Base-by-base conservation (phyloP, 2,113 vertebrate genomes). In the Hiodon tergisus region DNA sequence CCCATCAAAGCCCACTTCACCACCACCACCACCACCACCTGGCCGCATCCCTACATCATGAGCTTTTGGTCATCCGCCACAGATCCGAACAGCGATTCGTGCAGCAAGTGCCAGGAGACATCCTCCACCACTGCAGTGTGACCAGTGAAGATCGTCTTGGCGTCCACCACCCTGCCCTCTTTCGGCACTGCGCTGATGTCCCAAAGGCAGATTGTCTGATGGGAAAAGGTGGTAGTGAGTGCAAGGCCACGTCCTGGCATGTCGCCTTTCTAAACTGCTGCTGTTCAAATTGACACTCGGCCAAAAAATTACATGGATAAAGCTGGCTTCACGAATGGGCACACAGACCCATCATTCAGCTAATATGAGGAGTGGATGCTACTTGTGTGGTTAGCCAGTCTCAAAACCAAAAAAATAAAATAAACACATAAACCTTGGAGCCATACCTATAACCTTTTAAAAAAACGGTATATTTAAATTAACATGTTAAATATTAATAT, bases 91-190 rank as follows among this genome's bases (percentile, higher is more conserved):
- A 98, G 93, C 2, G 95, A 98, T 76, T 98, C 95, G 0, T 98
- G 97, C 8, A 98, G 92, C 76, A 97, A 85, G 81, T 98, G 97
- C 97, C 96, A 98, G 60, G 95, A 97, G 0, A 98, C 95, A 48
- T 98, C 97, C 79, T 98, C 97, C 70, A 98, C 95, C 50, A 98
- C 96, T 2, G 97, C 96, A 8, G 97, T 97, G 72, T 98, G 97
- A 6, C 96, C 97, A 2, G 96, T 98, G 83, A 98, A 98, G 31
- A 31, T 31, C 31, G 31, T 31, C 31, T 31, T 31, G 31, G 31
- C 31, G 31, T 31, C 31, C 31, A 98, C 96, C 55, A 98, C 93
- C 83, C 97, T 98, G 31, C 95, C 97, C 80, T 98, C 97, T 74
- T 98, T 98, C 47, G 97, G 96, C 76, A 96, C 97, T 6, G 96